Percentiles rank a stretch among this genome's conserved stretches.
Conservation (phyloP, 1,140 invertebrate species). For the Diprion similis region DNA sequence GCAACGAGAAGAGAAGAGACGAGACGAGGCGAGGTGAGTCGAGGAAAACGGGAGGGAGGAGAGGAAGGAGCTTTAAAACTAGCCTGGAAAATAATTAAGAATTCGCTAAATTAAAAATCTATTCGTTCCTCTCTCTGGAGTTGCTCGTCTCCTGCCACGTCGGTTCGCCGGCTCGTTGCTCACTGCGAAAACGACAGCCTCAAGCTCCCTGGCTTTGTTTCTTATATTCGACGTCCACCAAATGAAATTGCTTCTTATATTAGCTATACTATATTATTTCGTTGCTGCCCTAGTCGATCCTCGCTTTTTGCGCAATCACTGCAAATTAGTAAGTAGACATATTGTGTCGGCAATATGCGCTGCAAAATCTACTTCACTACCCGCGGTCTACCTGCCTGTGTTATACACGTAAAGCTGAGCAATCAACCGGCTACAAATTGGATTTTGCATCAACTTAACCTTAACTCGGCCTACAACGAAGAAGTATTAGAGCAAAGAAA, state of each 20-base stretch:
- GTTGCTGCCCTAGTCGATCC: not conserved
- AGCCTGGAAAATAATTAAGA: slow-evolving; percentile 41
- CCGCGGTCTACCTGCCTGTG: no score
- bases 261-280: no score
- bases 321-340: no score
- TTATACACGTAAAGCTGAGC: no score
- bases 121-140: slow-evolving; percentile 24
- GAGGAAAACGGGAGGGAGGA: slow-evolving; percentile 1
- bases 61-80: slow-evolving; percentile 36
- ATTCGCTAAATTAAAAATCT: slow-evolving; percentile 47
- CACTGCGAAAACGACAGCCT: not conserved
- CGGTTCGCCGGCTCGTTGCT: not conserved
- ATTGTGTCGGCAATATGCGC: no score
- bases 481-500: no score
- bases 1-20: not conserved
- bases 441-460: no score
- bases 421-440: no score
- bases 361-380: no score
- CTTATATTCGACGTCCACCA: slow-evolving; percentile 8
- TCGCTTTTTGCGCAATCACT: not conserved
- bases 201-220: not conserved
- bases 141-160: slow-evolving; percentile 25
- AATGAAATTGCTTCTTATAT: slow-evolving; percentile 3
- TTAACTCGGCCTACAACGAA: no score
- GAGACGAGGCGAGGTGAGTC: slow-evolving; percentile 21